Conservation (phyloP, 2,888 invertebrate genomes). For the Phyto melanocephala region DNA sequence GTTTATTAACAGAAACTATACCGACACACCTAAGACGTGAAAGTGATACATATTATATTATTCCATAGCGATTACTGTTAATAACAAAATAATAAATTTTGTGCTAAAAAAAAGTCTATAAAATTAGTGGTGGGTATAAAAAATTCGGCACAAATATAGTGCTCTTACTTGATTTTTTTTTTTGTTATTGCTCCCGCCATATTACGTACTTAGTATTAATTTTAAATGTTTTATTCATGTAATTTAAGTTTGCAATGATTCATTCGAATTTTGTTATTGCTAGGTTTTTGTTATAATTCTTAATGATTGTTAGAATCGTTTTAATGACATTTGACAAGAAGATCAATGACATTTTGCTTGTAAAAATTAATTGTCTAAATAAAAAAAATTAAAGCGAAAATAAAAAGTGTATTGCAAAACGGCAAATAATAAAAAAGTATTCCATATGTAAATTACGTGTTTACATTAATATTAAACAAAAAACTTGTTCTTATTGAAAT, state of each 20-base stretch:
- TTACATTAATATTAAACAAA: neutral
- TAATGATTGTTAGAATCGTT: constrained; percentile 24
- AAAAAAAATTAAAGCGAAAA: too few species aligned
- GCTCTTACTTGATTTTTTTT: too few species aligned
- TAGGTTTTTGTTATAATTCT: constrained; percentile 4
- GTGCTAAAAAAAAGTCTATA: too few species aligned
- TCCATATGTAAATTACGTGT: neutral
- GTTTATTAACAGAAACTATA: too few species aligned
- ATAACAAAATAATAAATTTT: too few species aligned
- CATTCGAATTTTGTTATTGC: constrained; percentile 19
- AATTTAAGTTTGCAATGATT: constrained; percentile 25
- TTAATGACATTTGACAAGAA: constrained; percentile 8
- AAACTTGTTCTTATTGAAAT: constrained; percentile 11
- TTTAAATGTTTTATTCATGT: neutral
- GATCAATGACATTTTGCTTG: constrained; percentile 47
- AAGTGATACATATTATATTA: too few species aligned
- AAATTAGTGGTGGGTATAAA: too few species aligned
- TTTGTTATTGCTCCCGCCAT: too few species aligned
- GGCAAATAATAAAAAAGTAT: neutral
- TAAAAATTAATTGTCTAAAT: constrained; percentile 23
- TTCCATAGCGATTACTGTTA: too few species aligned
- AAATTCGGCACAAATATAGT: too few species aligned
- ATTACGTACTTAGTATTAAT: neutral
- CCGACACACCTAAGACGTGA: too few species aligned
- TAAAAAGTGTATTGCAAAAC: neutral